Base-by-base conservation (phyloP, 1,140 invertebrate species). In the Carposina sasakii region DNA sequence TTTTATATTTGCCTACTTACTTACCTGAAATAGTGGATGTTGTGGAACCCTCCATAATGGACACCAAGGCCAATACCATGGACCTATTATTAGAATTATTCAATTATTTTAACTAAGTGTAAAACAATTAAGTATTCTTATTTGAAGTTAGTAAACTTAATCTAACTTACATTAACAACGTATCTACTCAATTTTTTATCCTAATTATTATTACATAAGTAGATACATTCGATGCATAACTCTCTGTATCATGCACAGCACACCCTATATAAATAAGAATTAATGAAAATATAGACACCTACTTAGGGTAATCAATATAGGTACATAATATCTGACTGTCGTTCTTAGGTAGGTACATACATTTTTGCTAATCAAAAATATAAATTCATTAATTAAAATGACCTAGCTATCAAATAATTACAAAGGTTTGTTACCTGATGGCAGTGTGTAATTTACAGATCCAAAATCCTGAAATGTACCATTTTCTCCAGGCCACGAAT, bases 31-130 rank as follows among this genome's bases (percentile, higher is more conserved):
- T 40, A 93, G 69, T 28, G 91, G 84, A 78, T 94, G 91, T 71
- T 93, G 91, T 10, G 90, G 85, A 17, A 88, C 72, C 56, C 87
- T 86, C 91, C 91, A 92, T 48, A 87, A 72, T 20, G 87, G 86
- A 71, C 90, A 91, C 88, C 89, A 90, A 15, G 87, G 87, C 87
- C 88, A 86, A 48, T 84, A 88, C 87, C 87, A 88, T 23, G 86
- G 87, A 33, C 81, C 87, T 89, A 48, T 49, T 54, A 63, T n/a
- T 60, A 36, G 26, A 48, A 37, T 13, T 40, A 17, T 13, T 16
- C 33, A 40, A 41, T n/a, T 40, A 26, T 48, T 40, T 20, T 13
- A 8, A 20, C 21, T 15, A 40, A 47, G 17, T 6, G 8, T 28
- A 46, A 6, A 33, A 31, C 12, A 33, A 16, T 33, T 12, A 34